Conservation (phyloP, 2,797 vertebrate species). For the Iguana delicatissima region DNA sequence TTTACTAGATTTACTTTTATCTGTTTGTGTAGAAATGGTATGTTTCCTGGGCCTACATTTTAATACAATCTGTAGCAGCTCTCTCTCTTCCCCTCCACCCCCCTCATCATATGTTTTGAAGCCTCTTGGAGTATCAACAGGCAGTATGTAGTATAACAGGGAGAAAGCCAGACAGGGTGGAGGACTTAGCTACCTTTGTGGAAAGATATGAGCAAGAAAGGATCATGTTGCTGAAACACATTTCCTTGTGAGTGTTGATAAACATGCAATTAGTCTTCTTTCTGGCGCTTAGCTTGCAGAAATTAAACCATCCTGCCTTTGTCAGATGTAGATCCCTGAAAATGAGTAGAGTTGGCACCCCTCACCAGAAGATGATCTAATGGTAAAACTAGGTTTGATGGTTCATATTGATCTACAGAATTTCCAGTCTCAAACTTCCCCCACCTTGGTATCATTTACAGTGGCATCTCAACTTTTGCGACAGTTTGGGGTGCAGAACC, state of each 20-base stretch:
- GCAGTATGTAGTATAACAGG: slow-evolving; percentile 28
- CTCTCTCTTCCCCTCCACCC: too few species aligned
- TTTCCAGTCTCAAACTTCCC: neutral
- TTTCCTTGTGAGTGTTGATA: slow-evolving; percentile 71
- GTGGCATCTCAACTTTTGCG: too few species aligned
- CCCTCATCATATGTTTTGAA: neutral
- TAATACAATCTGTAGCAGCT: neutral
- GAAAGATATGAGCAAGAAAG: slow-evolving; percentile 69
- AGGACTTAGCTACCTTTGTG: slow-evolving; percentile 68
- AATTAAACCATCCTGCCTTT: neutral
- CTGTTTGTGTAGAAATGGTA: slow-evolving; percentile 21
- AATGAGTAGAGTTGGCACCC: neutral
- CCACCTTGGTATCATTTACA: neutral
- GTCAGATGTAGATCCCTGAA: slow-evolving; percentile 1
- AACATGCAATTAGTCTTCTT: slow-evolving; percentile 76
- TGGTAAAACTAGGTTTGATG: neutral
- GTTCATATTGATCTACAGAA: too few species aligned
- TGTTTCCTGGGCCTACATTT: slow-evolving; percentile 10
- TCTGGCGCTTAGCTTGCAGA: slow-evolving; percentile 67
- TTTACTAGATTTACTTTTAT: slow-evolving; percentile 9
- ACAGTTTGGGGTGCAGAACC: too few species aligned
- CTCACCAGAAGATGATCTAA: neutral
- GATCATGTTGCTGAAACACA: slow-evolving; percentile 64
- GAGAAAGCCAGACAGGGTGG: slow-evolving; percentile 48
- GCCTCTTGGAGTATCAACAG: neutral